Conservation (phyloP, 2,888 invertebrate genomes). For the Pandemis heparana region DNA sequence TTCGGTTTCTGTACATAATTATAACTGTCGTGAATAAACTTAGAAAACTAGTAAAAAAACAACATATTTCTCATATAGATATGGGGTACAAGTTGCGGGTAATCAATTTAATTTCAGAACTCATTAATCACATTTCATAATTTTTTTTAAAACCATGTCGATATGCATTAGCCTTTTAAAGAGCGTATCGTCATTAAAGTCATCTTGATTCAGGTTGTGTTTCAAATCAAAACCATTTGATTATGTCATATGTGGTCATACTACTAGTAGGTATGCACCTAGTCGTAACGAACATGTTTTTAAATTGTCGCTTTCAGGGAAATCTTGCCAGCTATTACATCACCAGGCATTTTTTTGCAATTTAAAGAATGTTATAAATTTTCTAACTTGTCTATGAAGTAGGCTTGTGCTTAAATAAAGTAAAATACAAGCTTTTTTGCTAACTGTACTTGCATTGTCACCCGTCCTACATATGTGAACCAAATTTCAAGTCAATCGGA, state of each 20-base stretch:
- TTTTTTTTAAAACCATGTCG: background rate
- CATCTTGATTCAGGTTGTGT: background rate
- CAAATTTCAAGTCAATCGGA: too few relatives aligned
- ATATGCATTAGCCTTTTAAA: background rate
- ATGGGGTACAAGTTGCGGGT: background rate
- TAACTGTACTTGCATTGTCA: too few relatives aligned
- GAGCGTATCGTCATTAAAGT: constrained; percentile 11
- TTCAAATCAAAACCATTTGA: constrained; percentile 13
- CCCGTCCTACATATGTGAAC: too few relatives aligned
- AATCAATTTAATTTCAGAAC: background rate
- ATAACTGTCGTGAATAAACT: background rate
- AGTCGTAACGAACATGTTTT: constrained; percentile 30
- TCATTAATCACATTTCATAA: background rate
- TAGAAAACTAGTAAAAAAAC: background rate
- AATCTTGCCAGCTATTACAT: constrained; percentile 26
- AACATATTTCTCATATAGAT: background rate
- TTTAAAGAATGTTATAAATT: background rate
- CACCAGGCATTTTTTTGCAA: constrained; percentile 10
- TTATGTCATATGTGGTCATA: constrained; percentile 19
- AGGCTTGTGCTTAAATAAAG: too few relatives aligned
- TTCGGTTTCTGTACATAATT: background rate
- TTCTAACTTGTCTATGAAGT: background rate
- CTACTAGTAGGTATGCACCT: background rate
- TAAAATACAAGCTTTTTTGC: too few relatives aligned
- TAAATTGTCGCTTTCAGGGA: constrained; percentile 20